phyloP scores from a whole-genome alignment of 2,888 invertebrate species.

The Drosophila demipolita region DNA sequence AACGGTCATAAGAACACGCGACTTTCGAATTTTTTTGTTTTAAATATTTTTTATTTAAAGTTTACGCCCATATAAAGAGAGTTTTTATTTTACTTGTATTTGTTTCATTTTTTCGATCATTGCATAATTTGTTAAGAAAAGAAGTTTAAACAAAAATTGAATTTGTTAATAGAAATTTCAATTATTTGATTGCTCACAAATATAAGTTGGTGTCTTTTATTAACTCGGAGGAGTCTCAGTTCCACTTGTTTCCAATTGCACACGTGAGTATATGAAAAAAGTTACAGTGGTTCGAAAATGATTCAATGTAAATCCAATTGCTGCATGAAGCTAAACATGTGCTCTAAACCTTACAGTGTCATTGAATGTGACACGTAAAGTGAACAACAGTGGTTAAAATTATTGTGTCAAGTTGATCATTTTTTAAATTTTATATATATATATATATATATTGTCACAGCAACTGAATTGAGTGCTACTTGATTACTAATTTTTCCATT shows the following conservation, averaged over 20 bases:
- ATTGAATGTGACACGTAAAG: background rate
- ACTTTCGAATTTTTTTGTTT: slow-evolving; percentile 37
- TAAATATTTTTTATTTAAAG: slow-evolving; percentile 46
- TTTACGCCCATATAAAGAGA: slow-evolving; percentile 52
- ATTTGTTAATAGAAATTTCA: slow-evolving; percentile 30
- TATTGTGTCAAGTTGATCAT: background rate
- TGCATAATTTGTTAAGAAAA: slow-evolving; percentile 54
- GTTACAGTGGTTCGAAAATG: slow-evolving; percentile 34
- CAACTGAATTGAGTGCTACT: background rate
- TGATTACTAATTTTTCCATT: slow-evolving; percentile 10
- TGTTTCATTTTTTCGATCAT: slow-evolving; percentile 44
- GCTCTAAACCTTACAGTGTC: slow-evolving; percentile 1
- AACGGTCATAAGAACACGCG: slow-evolving; percentile 27
- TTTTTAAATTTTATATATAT: no score
- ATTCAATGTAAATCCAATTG: slow-evolving; percentile 3
- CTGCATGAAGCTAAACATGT: slow-evolving; percentile 13
- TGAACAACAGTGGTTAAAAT: background rate
- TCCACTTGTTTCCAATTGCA: slow-evolving; percentile 17
- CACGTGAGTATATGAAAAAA: slow-evolving; percentile 43
- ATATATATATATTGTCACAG: no score
- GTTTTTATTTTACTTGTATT: slow-evolving; percentile 49
- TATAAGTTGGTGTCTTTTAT: slow-evolving; percentile 11
- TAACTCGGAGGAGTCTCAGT: background rate
- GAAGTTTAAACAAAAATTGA: slow-evolving; percentile 51
- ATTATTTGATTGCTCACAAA: slow-evolving; percentile 13